phyloP scores from a whole-genome alignment of 1,140 invertebrate species.

The Hyles vespertilio region DNA sequence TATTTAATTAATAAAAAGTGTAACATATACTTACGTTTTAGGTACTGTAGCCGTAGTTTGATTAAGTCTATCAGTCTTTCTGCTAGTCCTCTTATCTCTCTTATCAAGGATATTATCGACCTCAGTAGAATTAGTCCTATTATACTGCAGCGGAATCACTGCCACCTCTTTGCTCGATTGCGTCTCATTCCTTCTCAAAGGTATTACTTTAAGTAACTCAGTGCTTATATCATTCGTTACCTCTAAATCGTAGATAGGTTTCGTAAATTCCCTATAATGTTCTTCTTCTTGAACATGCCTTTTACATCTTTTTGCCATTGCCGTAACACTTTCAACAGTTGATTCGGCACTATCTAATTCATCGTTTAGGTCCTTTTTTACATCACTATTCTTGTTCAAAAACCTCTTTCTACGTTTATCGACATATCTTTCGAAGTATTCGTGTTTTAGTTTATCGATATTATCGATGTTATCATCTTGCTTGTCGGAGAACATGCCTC shows the following conservation, averaged over 20 bases:
- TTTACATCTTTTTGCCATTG: constrained; percentile 38
- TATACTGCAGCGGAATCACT: constrained; percentile 52
- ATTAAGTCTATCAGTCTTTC: constrained; percentile 72
- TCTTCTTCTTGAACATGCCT: constrained; percentile 49
- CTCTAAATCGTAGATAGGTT: constrained; percentile 29
- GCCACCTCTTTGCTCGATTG: constrained; percentile 39
- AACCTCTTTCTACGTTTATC: constrained; percentile 64
- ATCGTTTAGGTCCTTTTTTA: constrained; percentile 39
- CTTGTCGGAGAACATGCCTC: constrained; percentile 51
- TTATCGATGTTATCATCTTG: constrained; percentile 38
- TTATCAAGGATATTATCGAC: constrained; percentile 55
- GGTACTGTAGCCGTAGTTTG: constrained; percentile 71
- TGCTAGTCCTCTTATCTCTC: constrained; percentile 70
- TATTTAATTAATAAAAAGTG: too few relatives aligned
- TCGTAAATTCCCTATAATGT: constrained; percentile 40
- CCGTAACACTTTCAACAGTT: constrained; percentile 22
- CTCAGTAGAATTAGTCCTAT: constrained; percentile 59
- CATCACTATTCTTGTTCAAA: constrained; percentile 45
- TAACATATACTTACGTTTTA: constrained; percentile 58
- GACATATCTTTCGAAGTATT: constrained; percentile 67
- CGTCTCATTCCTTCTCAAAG: constrained; percentile 11
- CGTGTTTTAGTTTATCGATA: constrained; percentile 64
- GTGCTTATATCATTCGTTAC: constrained; percentile 35
- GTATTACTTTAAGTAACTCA: constrained; percentile 56
- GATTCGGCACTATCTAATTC: constrained; percentile 45